Percentiles rank a stretch among this genome's conserved stretches.
phyloP scores from a whole-genome alignment of 2,797 vertebrate species.

The Rhadinocentrus ornatus region DNA sequence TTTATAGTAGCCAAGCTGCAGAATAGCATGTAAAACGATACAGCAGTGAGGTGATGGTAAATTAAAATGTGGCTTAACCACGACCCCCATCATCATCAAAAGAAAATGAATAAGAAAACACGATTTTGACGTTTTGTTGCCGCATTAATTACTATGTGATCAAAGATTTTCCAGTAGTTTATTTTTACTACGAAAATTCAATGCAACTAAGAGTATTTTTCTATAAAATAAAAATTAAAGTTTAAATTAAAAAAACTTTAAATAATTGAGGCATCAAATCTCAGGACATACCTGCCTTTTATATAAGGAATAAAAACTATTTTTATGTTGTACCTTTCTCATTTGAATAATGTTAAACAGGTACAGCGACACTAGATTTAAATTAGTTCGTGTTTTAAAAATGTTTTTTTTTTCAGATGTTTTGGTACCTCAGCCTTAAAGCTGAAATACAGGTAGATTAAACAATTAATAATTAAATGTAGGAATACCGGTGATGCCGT shows the following conservation, averaged over 20 bases:
- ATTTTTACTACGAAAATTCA: not conserved
- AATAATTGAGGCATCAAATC: not conserved
- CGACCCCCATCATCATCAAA: conserved; percentile 35
- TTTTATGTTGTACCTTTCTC: not conserved
- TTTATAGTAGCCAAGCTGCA: conserved; percentile 84
- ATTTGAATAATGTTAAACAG: not conserved
- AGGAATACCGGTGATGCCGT: not conserved
- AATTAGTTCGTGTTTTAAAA: not conserved
- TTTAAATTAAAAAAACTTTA: no score
- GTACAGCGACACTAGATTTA: not conserved
- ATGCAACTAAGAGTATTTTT: not conserved
- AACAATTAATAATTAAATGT: not conserved
- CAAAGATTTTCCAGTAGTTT: not conserved
- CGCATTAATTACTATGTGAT: no score
- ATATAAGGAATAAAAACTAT: not conserved
- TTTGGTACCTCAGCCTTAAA: not conserved
- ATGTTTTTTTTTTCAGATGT: no score
- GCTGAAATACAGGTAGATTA: not conserved
- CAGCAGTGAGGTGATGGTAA: conserved; percentile 47
- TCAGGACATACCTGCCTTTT: not conserved
- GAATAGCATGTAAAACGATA: conserved; percentile 75
- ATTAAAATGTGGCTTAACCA: conserved; percentile 48
- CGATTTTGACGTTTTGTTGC: not conserved
- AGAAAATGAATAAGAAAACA: not conserved
- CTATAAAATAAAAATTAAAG: not conserved